A percentile compares a stretch with the other conserved stretches of the same genome.
Conservation (phyloP, 35 echinoderm and acorn worm species). For the Apostichopus parvimensis region DNA sequence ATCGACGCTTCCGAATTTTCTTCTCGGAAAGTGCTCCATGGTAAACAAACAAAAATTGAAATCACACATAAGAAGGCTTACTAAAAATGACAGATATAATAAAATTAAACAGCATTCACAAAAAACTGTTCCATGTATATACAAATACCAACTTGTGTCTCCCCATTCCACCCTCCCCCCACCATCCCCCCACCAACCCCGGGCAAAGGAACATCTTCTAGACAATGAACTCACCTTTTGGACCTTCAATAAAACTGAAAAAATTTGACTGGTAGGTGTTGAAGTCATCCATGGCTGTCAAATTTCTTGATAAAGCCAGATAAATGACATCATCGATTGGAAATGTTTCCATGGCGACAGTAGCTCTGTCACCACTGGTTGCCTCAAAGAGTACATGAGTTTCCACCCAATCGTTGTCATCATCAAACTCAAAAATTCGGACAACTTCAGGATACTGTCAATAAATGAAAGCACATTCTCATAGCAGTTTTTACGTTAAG, state of each 20-base stretch:
- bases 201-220: not conserved
- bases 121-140: too few relatives aligned
- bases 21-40: too few relatives aligned
- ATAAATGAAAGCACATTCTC: not conserved
- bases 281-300: not conserved
- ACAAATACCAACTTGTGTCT: too few relatives aligned
- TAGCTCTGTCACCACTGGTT: not conserved
- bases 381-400: conserved; percentile 4
- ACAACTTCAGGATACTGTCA: not conserved
- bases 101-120: too few relatives aligned
- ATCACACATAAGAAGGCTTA: too few relatives aligned
- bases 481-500: not conserved
- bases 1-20: too few relatives aligned
- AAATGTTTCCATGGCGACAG: not conserved
- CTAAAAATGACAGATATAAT: too few relatives aligned
- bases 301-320: not conserved
- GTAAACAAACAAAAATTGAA: too few relatives aligned
- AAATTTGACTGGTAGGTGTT: conserved; percentile 29
- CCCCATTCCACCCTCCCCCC: not conserved
- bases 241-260: conserved; percentile 4
- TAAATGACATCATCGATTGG: conserved; percentile 21
- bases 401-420: conserved; percentile 25
- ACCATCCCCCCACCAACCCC: too few relatives aligned
- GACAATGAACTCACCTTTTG: conserved; percentile 7
- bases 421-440: conserved; percentile 27